These are phyloP conservation scores for Stratiolaelaps scimitus DNA, from an alignment of 1,140 invertebrate species.

Conservation along the genomic window DNA sequence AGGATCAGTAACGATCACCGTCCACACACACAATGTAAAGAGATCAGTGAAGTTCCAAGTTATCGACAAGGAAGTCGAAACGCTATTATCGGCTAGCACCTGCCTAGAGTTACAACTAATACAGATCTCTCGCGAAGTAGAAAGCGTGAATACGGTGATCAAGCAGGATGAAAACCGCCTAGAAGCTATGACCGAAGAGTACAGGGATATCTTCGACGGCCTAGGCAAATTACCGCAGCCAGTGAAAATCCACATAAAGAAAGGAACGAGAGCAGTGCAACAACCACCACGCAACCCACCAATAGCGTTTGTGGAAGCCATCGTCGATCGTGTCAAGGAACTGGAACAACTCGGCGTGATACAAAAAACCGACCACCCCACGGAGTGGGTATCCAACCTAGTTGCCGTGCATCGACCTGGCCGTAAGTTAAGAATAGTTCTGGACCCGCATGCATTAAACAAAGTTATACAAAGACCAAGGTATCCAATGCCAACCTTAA, in stretches of 20 bases:
- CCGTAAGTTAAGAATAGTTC: background rate
- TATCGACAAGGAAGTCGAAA: background rate
- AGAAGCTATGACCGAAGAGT: background rate
- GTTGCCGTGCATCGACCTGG: background rate
- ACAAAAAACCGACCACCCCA: conserved; percentile 1
- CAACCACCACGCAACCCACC: background rate
- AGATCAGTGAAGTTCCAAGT: background rate
- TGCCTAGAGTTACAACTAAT: background rate
- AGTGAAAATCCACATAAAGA: background rate
- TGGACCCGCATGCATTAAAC: no score
- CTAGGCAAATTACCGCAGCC: background rate
- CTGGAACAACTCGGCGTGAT: background rate
- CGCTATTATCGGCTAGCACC: background rate
- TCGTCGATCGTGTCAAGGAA: background rate
- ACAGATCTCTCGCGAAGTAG: background rate
- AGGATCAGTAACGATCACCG: background rate
- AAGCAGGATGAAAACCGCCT: background rate
- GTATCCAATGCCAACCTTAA: background rate
- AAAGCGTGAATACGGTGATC: conserved; percentile 4
- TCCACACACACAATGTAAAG: background rate
- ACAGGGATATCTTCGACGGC: background rate
- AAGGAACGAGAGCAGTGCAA: background rate
- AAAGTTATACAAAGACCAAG: background rate
- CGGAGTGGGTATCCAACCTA: background rate
- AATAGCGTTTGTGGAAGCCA: background rate